Percentiles rank a stretch among this genome's conserved stretches.
These are phyloP conservation scores for Mungos mungo DNA, from an alignment of 2,113 vertebrate genomes.

Conservation along the genomic window DNA sequence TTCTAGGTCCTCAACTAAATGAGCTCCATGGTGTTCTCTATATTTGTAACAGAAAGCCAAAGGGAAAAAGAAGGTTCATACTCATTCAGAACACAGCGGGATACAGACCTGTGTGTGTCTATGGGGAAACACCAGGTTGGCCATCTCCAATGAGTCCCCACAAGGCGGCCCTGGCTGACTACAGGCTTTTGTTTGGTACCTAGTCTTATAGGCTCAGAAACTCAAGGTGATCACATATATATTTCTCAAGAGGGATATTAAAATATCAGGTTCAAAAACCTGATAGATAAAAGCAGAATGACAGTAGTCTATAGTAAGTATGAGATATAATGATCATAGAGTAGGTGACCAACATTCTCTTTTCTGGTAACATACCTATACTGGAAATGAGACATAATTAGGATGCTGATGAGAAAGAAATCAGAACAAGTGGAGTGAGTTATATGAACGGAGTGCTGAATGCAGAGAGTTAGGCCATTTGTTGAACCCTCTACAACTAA, in stretches of 20 bases:
- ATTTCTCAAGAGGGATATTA: neutral
- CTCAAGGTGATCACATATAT: neutral
- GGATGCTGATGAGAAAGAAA: constrained; percentile 18
- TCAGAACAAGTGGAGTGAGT: neutral
- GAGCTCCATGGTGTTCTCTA: neutral
- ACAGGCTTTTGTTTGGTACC: neutral
- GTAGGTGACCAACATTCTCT: neutral
- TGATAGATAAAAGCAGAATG: neutral
- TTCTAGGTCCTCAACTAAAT: neutral
- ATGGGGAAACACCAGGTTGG: neutral
- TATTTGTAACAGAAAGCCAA: neutral
- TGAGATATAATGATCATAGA: neutral
- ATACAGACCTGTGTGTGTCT: neutral
- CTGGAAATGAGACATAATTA: constrained; percentile 1
- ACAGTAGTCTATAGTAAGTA: neutral
- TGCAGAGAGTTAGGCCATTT: neutral
- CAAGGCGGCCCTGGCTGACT: neutral
- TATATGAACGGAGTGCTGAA: neutral
- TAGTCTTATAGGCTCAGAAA: neutral
- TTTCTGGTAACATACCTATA: neutral
- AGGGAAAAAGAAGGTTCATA: neutral
- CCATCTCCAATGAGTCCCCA: neutral
- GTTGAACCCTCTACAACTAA: neutral
- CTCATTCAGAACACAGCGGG: neutral
- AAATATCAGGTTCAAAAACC: neutral